Base-by-base conservation (phyloP, 2,888 invertebrate genomes). In the Epinotia nisella region DNA sequence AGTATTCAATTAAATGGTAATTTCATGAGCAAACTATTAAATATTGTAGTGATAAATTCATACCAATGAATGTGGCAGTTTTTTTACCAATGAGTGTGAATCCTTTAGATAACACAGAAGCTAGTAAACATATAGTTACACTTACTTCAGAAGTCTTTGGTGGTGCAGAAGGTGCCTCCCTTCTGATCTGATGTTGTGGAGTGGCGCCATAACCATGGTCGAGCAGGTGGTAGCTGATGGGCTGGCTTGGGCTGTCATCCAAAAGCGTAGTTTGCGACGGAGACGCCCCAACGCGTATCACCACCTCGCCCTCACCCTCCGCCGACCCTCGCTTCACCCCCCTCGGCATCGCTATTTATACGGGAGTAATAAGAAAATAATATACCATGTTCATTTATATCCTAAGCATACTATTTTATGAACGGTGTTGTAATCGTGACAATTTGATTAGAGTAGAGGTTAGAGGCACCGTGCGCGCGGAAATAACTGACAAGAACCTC, bases 121-220 rank as follows among this genome's bases (percentile, higher is more conserved):
- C 3, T 39, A 65, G 15, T 55, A 24, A 9, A 61, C 2, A 15
- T 49, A n/a, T 49, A 49, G 62, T 4, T 17, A 35, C 1, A 88
- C 92, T 91, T 87, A 94, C 94, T 89, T 94, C 94, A 77, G 95
- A 94, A 81, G 93, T 94, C 88, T 94, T 94, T 85, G 94, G 93
- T 85, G 94, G 94, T 85, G 89, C 92, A 78, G 92, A 85, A 80
- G 89, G 94, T 85, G 91, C 94, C 89, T 94, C 94, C 77, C 94
- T 93, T 83, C 95, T 93, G 79, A 95, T 94, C 88, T 95, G 96
- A 82, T 95, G 95, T 85, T 96, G 95, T 76, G 97, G 96, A 78
- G 97, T 97, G 82, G 96, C 96, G 79, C 97, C 97, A 92, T 98
- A 98, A 80, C 97, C 97, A 87, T 98, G 97, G 90, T 98, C 97